These are phyloP conservation scores for Erebia aethiops DNA, from an alignment of 2,888 invertebrate genomes.

Conservation along the genomic window DNA sequence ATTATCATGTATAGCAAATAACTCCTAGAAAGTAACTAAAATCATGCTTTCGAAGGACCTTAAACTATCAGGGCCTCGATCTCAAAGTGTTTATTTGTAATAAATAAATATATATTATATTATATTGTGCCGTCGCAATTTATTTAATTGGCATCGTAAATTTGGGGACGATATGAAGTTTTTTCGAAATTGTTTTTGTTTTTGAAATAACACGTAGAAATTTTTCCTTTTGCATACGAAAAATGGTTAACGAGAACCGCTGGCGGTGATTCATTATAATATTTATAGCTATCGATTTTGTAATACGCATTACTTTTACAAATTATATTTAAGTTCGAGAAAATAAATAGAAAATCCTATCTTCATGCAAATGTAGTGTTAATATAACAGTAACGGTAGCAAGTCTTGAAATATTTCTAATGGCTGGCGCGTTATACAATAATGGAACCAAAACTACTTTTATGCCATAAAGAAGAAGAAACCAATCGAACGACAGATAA, in stretches of 20 bases:
- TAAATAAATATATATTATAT: conserved; percentile 43
- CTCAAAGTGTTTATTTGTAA: conserved; percentile 67
- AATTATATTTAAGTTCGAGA: not conserved
- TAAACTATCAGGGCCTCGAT: conserved; percentile 66
- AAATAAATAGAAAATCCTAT: conserved; percentile 11
- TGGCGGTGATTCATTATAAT: conserved; percentile 60
- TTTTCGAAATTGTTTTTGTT: conserved; percentile 31
- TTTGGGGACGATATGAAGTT: conserved; percentile 31
- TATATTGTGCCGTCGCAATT: conserved; percentile 53
- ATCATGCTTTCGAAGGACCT: conserved; percentile 63
- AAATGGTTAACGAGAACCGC: conserved; percentile 54
- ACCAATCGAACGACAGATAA: too few relatives aligned
- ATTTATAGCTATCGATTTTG: conserved; percentile 28
- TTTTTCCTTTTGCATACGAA: conserved; percentile 27
- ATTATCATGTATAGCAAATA: conserved; percentile 78
- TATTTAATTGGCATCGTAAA: conserved; percentile 40
- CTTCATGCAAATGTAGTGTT: conserved; percentile 30
- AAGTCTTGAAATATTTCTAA: not conserved
- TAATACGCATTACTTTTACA: conserved; percentile 35
- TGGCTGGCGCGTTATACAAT: not conserved
- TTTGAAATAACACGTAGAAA: conserved; percentile 9
- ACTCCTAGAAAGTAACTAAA: conserved; percentile 66
- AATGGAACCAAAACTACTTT: not conserved
- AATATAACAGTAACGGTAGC: not conserved
- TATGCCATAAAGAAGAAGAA: too few relatives aligned